Evolutionary conservation across 1,140 invertebrate species (phyloP), one percentile per base, ranked within the genome.

Genomic region (Papilio machaon): DNA sequence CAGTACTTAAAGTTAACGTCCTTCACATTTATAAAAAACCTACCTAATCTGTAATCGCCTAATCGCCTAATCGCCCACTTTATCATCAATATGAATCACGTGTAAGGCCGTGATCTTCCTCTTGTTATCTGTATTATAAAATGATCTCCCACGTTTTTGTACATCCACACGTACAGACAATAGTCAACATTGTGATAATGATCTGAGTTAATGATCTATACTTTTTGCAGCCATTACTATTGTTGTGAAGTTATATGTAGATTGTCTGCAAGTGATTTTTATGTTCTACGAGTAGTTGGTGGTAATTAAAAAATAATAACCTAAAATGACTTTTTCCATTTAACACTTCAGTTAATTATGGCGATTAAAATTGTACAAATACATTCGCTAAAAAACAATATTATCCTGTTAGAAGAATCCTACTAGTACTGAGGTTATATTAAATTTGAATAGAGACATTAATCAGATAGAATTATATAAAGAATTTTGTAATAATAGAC

Each of bases 71-170:
- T 70, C 64, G 64, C 23, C 30, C 23, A 35, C 30, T 70, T 35
- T 70, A 70, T 38, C 64, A 30, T 70, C 30, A 30, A 35, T 30
- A 38, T 49, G 49, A 76, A 70, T 80, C 83, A 84, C 82, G 49
- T 85, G 82, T 60, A 81, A 54, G 88, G 82, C 89, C 91, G 83
- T 93, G 91, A 93, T 91, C 91, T 92, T 90, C 85, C 83, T 78
- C 49, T 35, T 35, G 78, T 83, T 86, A 87, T 85, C 82, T 83
- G 64, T 82, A 90, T 88, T 89, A 89, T 89, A 83, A 85, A 88
- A 86, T 80, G 58, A 49, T 76, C 84, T 90, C 91, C 80, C 91
- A 92, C 90, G 90, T 93, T 92, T 92, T 93, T 92, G 84, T 90
- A 46, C n/a, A 76, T 83, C 83, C 70, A 82, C 83, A 82, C 80